These are phyloP conservation scores for Erynnis tages DNA, from an alignment of 2,888 invertebrate genomes.

Conservation along the genomic window DNA sequence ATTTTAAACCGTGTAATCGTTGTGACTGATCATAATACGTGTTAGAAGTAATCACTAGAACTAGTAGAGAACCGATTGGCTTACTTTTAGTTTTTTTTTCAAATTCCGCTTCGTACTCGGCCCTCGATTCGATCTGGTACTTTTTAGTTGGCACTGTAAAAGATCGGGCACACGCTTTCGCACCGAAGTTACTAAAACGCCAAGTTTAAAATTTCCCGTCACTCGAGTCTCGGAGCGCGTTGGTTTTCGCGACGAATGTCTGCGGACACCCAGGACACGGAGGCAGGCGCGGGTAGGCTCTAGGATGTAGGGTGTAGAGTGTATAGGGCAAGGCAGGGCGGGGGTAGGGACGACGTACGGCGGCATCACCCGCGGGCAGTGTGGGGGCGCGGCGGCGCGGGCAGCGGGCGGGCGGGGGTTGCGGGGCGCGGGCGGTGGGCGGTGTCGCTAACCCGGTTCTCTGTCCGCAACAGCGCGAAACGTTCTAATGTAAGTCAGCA, in stretches of 20 bases:
- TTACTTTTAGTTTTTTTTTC: constrained; percentile 15
- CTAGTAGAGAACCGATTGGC: constrained; percentile 11
- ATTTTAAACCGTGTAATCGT: neutral
- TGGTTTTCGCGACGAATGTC: neutral
- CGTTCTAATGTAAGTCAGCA: constrained; percentile 62
- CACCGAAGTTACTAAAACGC: too few species aligned
- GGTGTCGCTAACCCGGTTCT: constrained; percentile 42
- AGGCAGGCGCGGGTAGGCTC: neutral
- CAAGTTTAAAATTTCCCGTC: too few species aligned
- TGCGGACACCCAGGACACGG: neutral
- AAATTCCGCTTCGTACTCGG: constrained; percentile 12
- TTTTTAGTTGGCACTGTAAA: neutral
- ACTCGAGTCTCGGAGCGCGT: neutral
- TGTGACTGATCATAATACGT: neutral
- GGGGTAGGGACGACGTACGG: constrained; percentile 21
- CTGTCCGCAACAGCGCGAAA: constrained; percentile 67
- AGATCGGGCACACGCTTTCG: neutral
- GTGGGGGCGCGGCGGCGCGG: constrained; percentile 12
- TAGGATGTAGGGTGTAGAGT: too few species aligned
- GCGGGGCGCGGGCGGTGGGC: constrained; percentile 32
- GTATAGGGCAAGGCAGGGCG: constrained; percentile 13
- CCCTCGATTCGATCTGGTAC: neutral
- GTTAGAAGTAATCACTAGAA: constrained; percentile 6
- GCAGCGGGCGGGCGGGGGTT: constrained; percentile 30
- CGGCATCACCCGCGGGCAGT: constrained; percentile 37